Evolutionary conservation across 2,888 invertebrate genomes (phyloP).

Genomic region (Trachelus stipa): DNA sequence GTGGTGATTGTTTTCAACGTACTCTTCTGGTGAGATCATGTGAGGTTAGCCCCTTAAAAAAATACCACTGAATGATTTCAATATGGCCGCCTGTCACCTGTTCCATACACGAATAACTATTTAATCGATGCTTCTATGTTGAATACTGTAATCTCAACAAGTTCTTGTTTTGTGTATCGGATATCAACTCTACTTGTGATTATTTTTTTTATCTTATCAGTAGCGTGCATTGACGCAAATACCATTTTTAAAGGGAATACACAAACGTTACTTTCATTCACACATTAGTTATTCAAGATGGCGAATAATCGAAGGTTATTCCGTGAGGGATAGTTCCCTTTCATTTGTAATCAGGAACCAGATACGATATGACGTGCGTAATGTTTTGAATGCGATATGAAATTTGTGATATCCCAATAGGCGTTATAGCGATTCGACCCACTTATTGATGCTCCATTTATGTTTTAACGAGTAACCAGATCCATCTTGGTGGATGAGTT

Average conservation of each 20-base stretch:
- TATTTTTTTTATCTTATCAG: neutral
- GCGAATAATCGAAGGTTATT: neutral
- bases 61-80: neutral
- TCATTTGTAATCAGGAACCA: neutral
- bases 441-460: neutral
- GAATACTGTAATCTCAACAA: neutral
- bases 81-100: neutral
- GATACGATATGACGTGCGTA: neutral
- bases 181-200: neutral
- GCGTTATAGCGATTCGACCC: neutral
- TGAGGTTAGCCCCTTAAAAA: neutral
- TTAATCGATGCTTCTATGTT: neutral
- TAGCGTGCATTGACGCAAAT: neutral
- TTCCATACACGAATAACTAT: neutral
- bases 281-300: neutral
- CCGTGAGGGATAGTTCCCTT: neutral
- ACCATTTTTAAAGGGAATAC: neutral
- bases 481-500: neutral
- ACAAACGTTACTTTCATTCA: neutral
- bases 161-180: neutral
- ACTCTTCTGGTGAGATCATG: constrained; percentile 55
- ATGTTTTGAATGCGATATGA: neutral
- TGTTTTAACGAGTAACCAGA: neutral
- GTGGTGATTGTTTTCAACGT: constrained; percentile 57
- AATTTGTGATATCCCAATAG: neutral